Base-by-base conservation (phyloP, 2,888 invertebrate species). In the Campaea margaritaria region DNA sequence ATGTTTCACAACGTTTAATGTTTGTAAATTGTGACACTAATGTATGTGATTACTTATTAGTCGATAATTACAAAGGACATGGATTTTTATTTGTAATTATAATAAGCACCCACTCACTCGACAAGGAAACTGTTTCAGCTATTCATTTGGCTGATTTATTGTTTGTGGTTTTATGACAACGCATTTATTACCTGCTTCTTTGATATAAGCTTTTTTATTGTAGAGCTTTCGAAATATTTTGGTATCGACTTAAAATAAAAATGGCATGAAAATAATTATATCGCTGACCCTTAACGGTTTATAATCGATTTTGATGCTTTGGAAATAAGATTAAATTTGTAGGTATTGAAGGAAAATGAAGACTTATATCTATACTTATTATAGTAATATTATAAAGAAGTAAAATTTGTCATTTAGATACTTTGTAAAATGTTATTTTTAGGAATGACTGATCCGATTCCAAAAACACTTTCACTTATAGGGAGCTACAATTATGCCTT, bases 1-100 rank as follows among this genome's bases (percentile, higher is more conserved):
- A 67, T 61, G 60, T 71, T 74, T 67, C 58, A 56, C 66, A 74
- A 72, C 48, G 49, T 71, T 60, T 53, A 69, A 67, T 67, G 65
- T 62, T 64, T 59, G 51, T 60, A 58, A 64, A 62, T 68, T 65
- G 62, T 58, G 62, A 57, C 67, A 62, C 63, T 67, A 63, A 67
- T 67, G 45, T 38, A 21, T 49, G 56, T 64, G 55, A 64, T 68
- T 59, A 58, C 42, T 54, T 53, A 65, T 67, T 67, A 68, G 69
- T 67, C 60, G 50, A 56, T 50, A 49, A 59, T 59, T 48, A 50
- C 43, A 44, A 47, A 49, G 59, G 28, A 49, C 44, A 14, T 41
- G 14, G 1, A 14, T 42, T 60, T 55, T 51, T 47, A 46, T 55
- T 54, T 48, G 31, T 41, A 12, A 52, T 48, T 53, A 39, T 45